These are phyloP conservation scores for Copidosoma floridanum DNA, from an alignment of 1,140 invertebrate genomes.

Conservation along the genomic window DNA sequence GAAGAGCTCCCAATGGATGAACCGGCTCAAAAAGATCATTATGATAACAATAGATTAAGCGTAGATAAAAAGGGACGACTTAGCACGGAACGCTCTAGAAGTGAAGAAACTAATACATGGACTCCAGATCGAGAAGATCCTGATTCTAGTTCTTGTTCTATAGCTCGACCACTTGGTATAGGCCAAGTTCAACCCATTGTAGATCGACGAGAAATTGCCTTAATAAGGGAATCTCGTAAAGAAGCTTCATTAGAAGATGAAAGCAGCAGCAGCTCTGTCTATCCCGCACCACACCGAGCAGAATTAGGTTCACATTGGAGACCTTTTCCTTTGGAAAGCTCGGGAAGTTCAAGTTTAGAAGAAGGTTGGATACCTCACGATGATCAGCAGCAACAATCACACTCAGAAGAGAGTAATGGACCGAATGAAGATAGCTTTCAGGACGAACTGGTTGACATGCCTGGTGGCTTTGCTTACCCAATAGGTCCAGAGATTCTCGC, in stretches of 20 bases:
- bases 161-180: constrained; percentile 72
- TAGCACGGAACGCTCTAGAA: constrained; percentile 50
- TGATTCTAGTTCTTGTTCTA: constrained; percentile 76
- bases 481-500: constrained; percentile 68
- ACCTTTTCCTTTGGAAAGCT: constrained; percentile 77
- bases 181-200: constrained; percentile 61
- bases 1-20: constrained; percentile 54
- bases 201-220: constrained; percentile 48
- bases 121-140: constrained; percentile 65
- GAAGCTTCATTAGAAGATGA: constrained; percentile 50
- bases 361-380: constrained; percentile 77
- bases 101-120: constrained; percentile 53
- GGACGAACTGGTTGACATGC: constrained; percentile 72
- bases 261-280: constrained; percentile 71
- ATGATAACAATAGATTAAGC: constrained; percentile 38
- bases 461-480: constrained; percentile 69
- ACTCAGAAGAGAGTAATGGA: constrained; percentile 62
- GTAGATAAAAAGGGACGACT: constrained; percentile 48
- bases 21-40: constrained; percentile 28
- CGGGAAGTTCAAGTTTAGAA: constrained; percentile 77
- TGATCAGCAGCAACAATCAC: constrained; percentile 57
- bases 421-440: constrained; percentile 67
- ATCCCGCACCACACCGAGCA: constrained; percentile 59
- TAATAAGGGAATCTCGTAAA: constrained; percentile 41
- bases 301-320: constrained; percentile 70